phyloP scores from a whole-genome alignment of 2,888 invertebrate genomes.

The Stenurella melanura region DNA sequence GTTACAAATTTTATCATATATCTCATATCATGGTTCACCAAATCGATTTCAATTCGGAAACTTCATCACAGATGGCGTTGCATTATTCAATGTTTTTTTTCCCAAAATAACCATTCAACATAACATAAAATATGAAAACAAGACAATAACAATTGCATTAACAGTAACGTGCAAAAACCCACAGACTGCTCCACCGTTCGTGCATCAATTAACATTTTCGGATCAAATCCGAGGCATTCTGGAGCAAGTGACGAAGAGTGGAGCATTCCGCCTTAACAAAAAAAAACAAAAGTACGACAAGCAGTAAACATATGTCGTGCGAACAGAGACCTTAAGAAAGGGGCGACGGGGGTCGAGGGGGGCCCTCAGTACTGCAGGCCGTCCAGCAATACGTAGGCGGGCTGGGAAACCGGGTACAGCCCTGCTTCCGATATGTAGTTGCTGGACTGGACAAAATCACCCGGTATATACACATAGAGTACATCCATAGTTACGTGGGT shows the following conservation, averaged over 20 bases:
- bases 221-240: too few species aligned
- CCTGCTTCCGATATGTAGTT: constrained; percentile 73
- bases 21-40: too few species aligned
- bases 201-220: background rate
- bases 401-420: constrained; percentile 76
- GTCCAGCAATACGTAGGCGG: constrained; percentile 78
- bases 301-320: constrained; percentile 52
- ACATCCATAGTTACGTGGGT: constrained; percentile 7
- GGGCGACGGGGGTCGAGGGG: constrained; percentile 67
- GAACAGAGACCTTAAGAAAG: constrained; percentile 70
- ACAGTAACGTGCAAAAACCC: background rate
- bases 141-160: background rate
- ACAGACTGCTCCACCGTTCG: background rate
- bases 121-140: background rate
- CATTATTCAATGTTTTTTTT: background rate
- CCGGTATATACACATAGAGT: constrained; percentile 42
- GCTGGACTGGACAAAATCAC: constrained; percentile 69
- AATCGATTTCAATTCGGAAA: too few species aligned
- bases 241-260: background rate
- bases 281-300: constrained; percentile 52
- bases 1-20: too few species aligned
- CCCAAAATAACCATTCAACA: background rate
- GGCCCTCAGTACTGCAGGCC: constrained; percentile 79
- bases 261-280: constrained; percentile 29
- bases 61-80: too few species aligned